Evolutionary conservation across 2,888 invertebrate genomes (phyloP).

Genomic region (Spodoptera exigua): DNA sequence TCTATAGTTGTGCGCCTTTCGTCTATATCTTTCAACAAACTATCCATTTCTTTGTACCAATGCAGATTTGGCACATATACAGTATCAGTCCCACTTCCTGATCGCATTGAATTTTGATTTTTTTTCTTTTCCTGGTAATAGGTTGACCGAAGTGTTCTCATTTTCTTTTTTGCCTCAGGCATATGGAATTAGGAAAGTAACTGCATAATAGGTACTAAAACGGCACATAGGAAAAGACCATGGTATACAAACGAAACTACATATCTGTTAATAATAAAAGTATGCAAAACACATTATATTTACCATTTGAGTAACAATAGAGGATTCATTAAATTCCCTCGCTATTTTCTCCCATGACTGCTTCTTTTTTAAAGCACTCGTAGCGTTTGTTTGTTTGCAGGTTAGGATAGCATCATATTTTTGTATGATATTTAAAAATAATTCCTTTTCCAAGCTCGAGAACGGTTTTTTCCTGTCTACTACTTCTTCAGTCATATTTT

Average conservation of each 20-base stretch:
- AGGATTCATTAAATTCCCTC: constrained; percentile 2
- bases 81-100: too few relatives aligned
- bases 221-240: constrained; percentile 6
- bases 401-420: constrained; percentile 9
- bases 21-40: too few relatives aligned
- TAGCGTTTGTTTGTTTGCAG: constrained; percentile 15
- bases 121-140: too few relatives aligned
- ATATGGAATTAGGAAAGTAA: too few relatives aligned
- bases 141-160: too few relatives aligned
- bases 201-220: too few relatives aligned
- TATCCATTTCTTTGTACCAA: too few relatives aligned
- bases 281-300: constrained; percentile 7
- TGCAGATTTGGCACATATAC: too few relatives aligned
- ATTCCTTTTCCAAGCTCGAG: constrained; percentile 12
- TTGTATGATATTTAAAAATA: constrained; percentile 16
- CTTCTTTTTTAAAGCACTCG: constrained; percentile 13
- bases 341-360: constrained; percentile 11
- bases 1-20: too few relatives aligned
- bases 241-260: constrained; percentile 1
- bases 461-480: constrained; percentile 10
- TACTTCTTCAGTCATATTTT: constrained; percentile 6
- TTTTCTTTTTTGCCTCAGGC: too few relatives aligned
- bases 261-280: constrained; percentile 7
- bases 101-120: too few relatives aligned
- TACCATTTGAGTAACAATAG: constrained; percentile 12